Evolutionary conservation across 2,888 invertebrate species (phyloP), one percentile per base, ranked within the genome.

Genomic region (Drosophila putrida): DNA sequence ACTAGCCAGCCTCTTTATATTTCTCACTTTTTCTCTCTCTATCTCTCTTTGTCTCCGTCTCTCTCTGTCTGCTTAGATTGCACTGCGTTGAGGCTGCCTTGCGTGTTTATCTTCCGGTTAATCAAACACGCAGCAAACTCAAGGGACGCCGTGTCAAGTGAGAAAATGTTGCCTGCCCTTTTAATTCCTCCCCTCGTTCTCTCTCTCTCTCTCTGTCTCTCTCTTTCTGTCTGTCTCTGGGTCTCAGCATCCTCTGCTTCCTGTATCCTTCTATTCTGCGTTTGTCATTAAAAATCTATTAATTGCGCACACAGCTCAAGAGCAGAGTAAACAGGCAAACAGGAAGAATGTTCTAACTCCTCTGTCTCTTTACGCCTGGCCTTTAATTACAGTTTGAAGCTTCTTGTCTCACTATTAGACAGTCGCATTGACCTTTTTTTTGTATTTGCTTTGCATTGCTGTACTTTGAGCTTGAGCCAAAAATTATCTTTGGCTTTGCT

Each of bases 21-120:
- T 5, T 20, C 20, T 20, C 5, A 1, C 41, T 43, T 6, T n/a
- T 13, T 25, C 27, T 9, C 36, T 20, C 49, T 3, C 33, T 5
- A 11, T 35, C 6, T 25, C 41, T 41, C 62, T 15, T n/a, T 41
- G 35, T 46, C 44, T 28, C 15, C 25, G 13, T 27, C 36, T 31
- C 6, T 43, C 47, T 46, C 53, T 36, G 28, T 25, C 20, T 28
- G 50, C n/a, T 51, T 27, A 27, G 20, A 13, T 27, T 49, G 68
- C 57, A 73, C 63, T 83, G 66, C 67, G 64, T 69, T 53, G 58
- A 39, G 50, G 41, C 68, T 71, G 67, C 70, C 64, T 71, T 85
- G 83, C 88, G 90, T 85, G 90, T 89, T 85, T 85, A 89, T 85
- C 85, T 89, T 82, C 81, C 90, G 88, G 89, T 89, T 85, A 90